Base-by-base conservation (phyloP, 2,113 vertebrate genomes). In the Macaca fascicularis region DNA sequence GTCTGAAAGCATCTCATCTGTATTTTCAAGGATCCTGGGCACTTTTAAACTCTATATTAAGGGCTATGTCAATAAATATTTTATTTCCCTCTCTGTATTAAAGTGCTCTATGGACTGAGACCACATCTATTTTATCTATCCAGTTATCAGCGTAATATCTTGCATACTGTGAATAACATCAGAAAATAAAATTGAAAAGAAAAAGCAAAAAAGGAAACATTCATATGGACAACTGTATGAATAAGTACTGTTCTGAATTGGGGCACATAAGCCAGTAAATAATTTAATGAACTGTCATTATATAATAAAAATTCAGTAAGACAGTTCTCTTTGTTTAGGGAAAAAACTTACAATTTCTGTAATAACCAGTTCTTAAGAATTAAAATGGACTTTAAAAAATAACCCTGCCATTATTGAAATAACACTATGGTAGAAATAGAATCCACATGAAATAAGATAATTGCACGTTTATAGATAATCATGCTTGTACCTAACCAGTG, bases 51-150 rank as follows among this genome's bases (percentile, higher is more conserved):
- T 23, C 48, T 95, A 57, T 57, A 80, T 80, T 57, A 95, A 93
- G n/a, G 57, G 13, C 13, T 90, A n/a, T 74, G 82, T n/a, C 92
- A 93, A 92, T 74, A 92, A 96, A 90, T 95, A 93, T 79, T 95
- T 97, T 90, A 95, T 94, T 95, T 94, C 59, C 61, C 4, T 97
- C 38, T 87, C 23, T 72, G 45, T n/a, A 72, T 19, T 13, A 52
- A 97, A 93, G 11, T 59, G 94, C 25, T 94, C 25, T 78, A 48
- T 32, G 6, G 48, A 95, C 40, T 38, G 7, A 86, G 45, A 92
- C 35, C n/a, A 84, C 3, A 89, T 84, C 6, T 95, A 30, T 86
- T 93, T 93, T 79, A 89, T 87, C 40, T 89, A 87, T 40, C 38
- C 48, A 86, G 30, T 96, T 96, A 94, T 59, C 7, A 80, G 55